Conservation (phyloP, 2,113 vertebrate genomes). For the Grammomys dolichurus region DNA sequence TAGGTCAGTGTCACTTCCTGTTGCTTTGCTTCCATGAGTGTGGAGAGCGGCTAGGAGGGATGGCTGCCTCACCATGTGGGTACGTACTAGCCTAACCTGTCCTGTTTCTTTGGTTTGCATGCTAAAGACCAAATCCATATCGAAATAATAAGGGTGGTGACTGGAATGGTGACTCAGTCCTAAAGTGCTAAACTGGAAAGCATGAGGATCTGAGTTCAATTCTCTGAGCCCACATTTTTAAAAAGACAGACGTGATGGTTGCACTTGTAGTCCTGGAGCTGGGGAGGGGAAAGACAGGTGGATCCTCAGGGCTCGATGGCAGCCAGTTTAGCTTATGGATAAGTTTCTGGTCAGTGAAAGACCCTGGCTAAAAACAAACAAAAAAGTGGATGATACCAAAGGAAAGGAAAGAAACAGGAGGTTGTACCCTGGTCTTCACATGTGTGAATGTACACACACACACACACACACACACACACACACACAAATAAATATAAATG, state of each 20-base stretch:
- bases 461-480: not conserved
- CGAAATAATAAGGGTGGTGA: not conserved
- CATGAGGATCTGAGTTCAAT: not conserved
- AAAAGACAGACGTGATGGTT: not conserved
- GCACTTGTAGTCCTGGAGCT: not conserved
- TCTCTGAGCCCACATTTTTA: not conserved
- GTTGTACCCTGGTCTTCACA: not conserved
- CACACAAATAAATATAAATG: not conserved
- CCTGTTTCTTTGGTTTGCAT: too few species aligned
- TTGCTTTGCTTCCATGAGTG: not conserved
- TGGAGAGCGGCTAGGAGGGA: not conserved
- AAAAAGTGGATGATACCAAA: not conserved
- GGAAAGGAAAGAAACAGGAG: not conserved
- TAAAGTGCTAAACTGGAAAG: not conserved
- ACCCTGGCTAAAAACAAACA: not conserved
- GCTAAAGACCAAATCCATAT: not conserved
- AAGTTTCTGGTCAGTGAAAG: not conserved
- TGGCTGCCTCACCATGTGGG: not conserved
- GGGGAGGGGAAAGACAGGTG: not conserved
- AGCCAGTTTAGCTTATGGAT: not conserved
- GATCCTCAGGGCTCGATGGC: not conserved
- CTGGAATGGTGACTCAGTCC: not conserved
- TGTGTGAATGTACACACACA: not conserved
- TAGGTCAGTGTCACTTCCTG: constrained; percentile 60
- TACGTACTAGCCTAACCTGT: not conserved